Conservation (phyloP, 2,888 invertebrate species). For the Amphiduros pacificus region DNA sequence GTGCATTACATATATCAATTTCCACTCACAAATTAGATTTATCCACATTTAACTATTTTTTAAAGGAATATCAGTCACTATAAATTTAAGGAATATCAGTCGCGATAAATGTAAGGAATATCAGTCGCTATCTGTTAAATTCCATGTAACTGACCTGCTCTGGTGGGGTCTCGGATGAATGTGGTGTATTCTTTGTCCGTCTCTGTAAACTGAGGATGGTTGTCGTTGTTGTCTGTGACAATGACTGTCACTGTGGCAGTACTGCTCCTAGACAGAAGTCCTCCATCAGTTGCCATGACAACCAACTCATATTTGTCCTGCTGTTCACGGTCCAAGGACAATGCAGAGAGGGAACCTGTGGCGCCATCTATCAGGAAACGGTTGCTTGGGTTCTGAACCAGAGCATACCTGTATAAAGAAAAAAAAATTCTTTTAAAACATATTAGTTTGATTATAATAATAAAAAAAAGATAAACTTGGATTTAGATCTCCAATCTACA, state of each 20-base stretch:
- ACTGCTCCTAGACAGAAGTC: slow-evolving; percentile 68
- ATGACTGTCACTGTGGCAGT: slow-evolving; percentile 84
- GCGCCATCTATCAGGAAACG: slow-evolving; percentile 69
- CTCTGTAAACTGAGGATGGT: slow-evolving; percentile 76
- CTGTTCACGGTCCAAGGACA: slow-evolving; percentile 80
- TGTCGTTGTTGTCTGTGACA: slow-evolving; percentile 93
- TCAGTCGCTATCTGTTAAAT: no score
- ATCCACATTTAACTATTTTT: no score
- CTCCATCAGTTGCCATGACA: slow-evolving; percentile 53
- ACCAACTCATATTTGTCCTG: slow-evolving; percentile 57
- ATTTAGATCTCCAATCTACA: no score
- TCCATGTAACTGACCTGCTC: slow-evolving; percentile 69
- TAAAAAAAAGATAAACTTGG: no score
- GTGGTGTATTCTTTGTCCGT: slow-evolving; percentile 69
- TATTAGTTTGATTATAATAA: no score
- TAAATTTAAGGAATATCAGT: no score
- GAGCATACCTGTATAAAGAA: slow-evolving; percentile 18
- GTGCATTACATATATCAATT: no score
- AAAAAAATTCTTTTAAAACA: no score
- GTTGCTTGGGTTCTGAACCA: slow-evolving; percentile 3
- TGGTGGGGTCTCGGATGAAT: slow-evolving; percentile 80
- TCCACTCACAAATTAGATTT: no score
- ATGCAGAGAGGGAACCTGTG: slow-evolving; percentile 71
- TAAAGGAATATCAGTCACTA: no score
- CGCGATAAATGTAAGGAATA: no score